These are phyloP conservation scores for Carlito syrichta DNA, from an alignment of 2,113 vertebrate species.

Conservation along the genomic window DNA sequence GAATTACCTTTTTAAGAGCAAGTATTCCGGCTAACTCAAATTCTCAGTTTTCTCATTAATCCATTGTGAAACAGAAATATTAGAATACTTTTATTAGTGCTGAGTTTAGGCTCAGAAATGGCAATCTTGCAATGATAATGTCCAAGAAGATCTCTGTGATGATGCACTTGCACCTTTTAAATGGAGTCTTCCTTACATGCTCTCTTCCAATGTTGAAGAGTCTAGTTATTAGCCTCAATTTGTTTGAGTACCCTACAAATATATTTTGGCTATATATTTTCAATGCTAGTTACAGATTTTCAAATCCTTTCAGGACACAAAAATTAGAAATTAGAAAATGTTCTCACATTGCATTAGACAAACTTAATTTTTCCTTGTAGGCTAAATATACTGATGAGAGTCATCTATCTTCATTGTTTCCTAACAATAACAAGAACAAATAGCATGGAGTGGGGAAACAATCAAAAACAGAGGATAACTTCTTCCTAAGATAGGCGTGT, in stretches of 20 bases:
- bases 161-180: neutral
- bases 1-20: neutral
- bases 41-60: neutral
- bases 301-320: neutral
- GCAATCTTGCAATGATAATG: neutral
- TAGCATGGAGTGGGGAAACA: neutral
- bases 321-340: slow-evolving; percentile 17
- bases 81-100: neutral
- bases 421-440: neutral
- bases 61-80: neutral
- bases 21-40: neutral
- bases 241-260: neutral
- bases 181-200: neutral
- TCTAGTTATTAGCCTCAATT: neutral
- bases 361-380: neutral
- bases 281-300: neutral
- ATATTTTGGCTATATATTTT: neutral
- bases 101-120: neutral
- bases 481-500: neutral
- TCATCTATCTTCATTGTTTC: neutral
- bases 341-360: neutral
- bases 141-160: neutral
- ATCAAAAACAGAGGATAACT: neutral
- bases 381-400: neutral
- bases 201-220: neutral